Conservation (phyloP, 2,888 invertebrate species). For the Dryadula phaetusa region DNA sequence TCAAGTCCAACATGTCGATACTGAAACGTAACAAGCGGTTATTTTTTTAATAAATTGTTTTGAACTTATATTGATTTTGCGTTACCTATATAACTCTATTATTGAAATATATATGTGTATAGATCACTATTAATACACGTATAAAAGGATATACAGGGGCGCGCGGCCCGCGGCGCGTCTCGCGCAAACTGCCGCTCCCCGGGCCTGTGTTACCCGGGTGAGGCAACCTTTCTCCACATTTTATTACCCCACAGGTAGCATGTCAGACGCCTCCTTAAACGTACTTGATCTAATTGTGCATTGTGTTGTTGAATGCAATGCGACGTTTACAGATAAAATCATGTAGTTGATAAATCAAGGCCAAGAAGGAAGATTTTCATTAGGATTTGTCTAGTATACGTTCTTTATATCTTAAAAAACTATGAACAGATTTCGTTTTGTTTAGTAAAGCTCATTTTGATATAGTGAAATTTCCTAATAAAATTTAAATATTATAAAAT, state of each 20-base stretch:
- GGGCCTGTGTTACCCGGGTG: conserved; percentile 68
- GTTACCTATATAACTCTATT: conserved; percentile 17
- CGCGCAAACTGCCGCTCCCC: conserved; percentile 82
- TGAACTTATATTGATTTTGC: background rate
- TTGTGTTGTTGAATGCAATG: conserved; percentile 46
- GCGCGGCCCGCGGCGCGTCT: conserved; percentile 71
- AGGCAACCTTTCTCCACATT: conserved; percentile 52
- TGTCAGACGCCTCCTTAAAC: conserved; percentile 53
- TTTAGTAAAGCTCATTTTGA: background rate
- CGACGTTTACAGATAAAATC: conserved; percentile 3
- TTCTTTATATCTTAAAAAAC: too few relatives aligned
- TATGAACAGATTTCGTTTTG: background rate
- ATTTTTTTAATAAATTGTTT: background rate
- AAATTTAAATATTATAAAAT: background rate
- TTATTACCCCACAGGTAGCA: conserved; percentile 46
- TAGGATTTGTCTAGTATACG: background rate
- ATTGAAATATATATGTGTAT: conserved; percentile 13
- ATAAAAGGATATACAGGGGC: conserved; percentile 34
- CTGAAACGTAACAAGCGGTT: background rate
- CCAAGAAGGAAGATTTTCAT: background rate
- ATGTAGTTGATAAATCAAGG: background rate
- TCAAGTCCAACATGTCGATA: background rate
- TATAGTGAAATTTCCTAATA: background rate
- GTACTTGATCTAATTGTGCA: conserved; percentile 54
- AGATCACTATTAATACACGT: conserved; percentile 38